A percentile compares a stretch with the other conserved stretches of the same genome.
Conservation (phyloP, 2,888 invertebrate genomes). For the Acleris literana region DNA sequence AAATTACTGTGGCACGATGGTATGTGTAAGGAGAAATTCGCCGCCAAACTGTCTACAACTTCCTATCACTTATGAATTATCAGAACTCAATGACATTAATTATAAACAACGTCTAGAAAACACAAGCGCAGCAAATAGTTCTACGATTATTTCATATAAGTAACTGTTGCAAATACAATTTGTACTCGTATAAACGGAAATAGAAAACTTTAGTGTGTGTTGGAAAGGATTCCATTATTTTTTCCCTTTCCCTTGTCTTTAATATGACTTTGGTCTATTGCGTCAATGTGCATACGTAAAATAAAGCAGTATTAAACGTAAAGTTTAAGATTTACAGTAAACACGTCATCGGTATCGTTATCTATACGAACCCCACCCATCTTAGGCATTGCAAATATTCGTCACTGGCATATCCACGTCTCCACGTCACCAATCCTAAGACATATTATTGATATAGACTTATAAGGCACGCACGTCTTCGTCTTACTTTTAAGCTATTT, state of each 20-base stretch:
- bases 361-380: slow-evolving; percentile 11
- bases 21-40: slow-evolving; percentile 13
- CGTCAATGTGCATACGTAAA: no score
- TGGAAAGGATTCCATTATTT: no score
- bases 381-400: slow-evolving; percentile 25
- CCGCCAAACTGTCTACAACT: slow-evolving; percentile 30
- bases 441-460: slow-evolving; percentile 23
- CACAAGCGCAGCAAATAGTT: neutral
- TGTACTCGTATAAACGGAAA: no score
- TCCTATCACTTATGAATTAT: slow-evolving; percentile 22
- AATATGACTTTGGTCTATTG: no score
- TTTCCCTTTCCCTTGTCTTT: no score
- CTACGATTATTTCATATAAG: no score
- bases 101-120: neutral
- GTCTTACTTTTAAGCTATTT: slow-evolving; percentile 21
- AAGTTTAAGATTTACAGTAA: slow-evolving; percentile 12
- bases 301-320: no score
- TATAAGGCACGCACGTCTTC: slow-evolving; percentile 9
- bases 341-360: slow-evolving; percentile 21
- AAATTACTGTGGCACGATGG: slow-evolving; percentile 17
- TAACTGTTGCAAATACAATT: no score
- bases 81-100: neutral
- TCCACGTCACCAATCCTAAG: slow-evolving; percentile 9
- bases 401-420: slow-evolving; percentile 19
- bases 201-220: no score